Evolutionary conservation across 1,140 invertebrate species (phyloP), one percentile per base, ranked within the genome.

Genomic region (Aethina tumida): DNA sequence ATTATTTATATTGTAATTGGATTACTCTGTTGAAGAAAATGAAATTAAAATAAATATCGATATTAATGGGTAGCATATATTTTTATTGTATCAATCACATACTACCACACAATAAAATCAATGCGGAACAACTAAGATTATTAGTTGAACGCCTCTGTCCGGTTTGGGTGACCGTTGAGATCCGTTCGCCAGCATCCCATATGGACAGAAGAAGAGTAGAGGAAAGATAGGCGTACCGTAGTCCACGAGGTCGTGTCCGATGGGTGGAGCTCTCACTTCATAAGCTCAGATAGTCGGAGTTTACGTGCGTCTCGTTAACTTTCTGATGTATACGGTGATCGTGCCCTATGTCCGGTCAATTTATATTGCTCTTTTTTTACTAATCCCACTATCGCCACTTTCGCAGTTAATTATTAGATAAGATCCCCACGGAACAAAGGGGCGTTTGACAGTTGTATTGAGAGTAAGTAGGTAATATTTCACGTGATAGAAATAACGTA

Each of bases 231-330:
- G 50, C 47, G 46, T 50, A 40, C 24, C 19, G 43, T 42, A 28
- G 44, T 35, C 39, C 35, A 37, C 29, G 16, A 46, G 26, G 44
- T 53, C 53, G 53, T 55, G 53, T 47, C 44, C 49, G 35, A 34
- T 24, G 41, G 53, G 53, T 48, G 52, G 48, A 43, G 52, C 48
- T 51, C 50, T 44, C 50, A 55, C 55, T 55, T 54, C 55, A 54
- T 51, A 51, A 56, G 48, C 40, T 20, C 39, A 33, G 40, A 36
- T 40, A 35, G 44, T n/a, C n/a, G n/a, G n/a, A n/a, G n/a, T n/a
- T n/a, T 49, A 49, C 49, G 55, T 55, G 50, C 53, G 55, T 58
- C 55, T 58, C 54, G 55, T 58, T 58, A 58, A 55, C 53, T 58
- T 52, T 55, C 48, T 52, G 53, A 58, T 58, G 55, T 58, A 58